Conservation (phyloP, 1,140 invertebrate species). For the Cylas formicarius region DNA sequence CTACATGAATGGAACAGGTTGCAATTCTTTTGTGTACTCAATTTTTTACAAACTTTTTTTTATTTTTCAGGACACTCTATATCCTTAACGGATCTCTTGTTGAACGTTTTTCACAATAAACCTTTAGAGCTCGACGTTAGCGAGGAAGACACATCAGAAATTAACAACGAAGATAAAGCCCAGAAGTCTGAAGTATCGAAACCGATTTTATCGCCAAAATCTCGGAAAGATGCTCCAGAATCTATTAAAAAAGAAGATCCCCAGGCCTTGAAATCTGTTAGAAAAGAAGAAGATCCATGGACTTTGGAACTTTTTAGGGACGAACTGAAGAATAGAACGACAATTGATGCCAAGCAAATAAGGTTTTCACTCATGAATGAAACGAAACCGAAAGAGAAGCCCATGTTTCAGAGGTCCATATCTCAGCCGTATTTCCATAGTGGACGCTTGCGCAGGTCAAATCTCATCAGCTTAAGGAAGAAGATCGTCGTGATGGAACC, state of each 20-base stretch:
- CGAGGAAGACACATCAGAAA: slow-evolving; percentile 16
- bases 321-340: slow-evolving; percentile 9
- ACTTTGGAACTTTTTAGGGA: slow-evolving; percentile 35
- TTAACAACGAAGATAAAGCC: slow-evolving; percentile 21
- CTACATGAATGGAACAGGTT: slow-evolving; percentile 35
- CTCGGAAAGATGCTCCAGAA: too few relatives aligned
- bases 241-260: slow-evolving; percentile 19
- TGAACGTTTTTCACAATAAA: slow-evolving; percentile 35
- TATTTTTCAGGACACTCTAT: slow-evolving; percentile 33
- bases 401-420: slow-evolving; percentile 33
- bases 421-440: slow-evolving; percentile 33
- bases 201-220: not conserved
- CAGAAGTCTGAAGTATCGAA: slow-evolving; percentile 11
- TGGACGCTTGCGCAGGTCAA: slow-evolving; percentile 15
- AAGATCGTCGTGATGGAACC: slow-evolving; percentile 20
- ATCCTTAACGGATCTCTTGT: slow-evolving; percentile 39
- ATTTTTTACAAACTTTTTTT: not conserved
- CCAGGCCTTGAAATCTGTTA: too few relatives aligned
- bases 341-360: too few relatives aligned
- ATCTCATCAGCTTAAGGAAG: slow-evolving; percentile 17
- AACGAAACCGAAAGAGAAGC: slow-evolving; percentile 11
- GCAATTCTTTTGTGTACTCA: slow-evolving; percentile 1
- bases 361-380: too few relatives aligned
- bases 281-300: slow-evolving; percentile 16
- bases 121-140: slow-evolving; percentile 20